phyloP scores from a whole-genome alignment of 2,888 invertebrate species.

The Drosophila atripex region DNA sequence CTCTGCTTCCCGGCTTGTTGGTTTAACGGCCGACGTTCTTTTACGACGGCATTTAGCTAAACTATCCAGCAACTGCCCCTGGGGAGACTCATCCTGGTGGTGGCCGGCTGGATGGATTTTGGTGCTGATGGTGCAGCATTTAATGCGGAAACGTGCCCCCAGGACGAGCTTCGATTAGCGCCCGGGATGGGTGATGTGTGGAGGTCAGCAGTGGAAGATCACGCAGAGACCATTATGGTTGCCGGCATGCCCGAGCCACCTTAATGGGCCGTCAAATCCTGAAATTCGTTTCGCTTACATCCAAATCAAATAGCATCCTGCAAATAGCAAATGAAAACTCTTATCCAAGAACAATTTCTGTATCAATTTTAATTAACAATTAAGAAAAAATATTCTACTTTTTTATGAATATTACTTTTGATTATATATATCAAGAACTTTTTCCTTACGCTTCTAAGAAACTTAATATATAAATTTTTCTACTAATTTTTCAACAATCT shows the following conservation, averaged over 20 bases:
- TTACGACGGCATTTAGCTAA: conserved; percentile 78
- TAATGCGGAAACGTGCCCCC: conserved; percentile 61
- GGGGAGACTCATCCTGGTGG: conserved; percentile 26
- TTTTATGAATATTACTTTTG: too few relatives aligned
- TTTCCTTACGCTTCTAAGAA: not conserved
- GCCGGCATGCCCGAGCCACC: conserved; percentile 53
- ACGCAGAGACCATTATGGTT: conserved; percentile 62
- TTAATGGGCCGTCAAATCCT: conserved; percentile 26
- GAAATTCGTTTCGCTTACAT: conserved; percentile 8
- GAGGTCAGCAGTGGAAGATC: conserved; percentile 42
- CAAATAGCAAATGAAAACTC: not conserved
- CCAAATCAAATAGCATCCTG: conserved; percentile 9
- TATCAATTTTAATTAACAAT: too few relatives aligned
- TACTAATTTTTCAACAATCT: too few relatives aligned
- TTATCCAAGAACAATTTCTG: not conserved
- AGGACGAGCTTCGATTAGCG: conserved; percentile 63
- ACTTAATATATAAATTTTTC: not conserved
- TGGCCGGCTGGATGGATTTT: conserved; percentile 29
- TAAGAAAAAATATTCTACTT: too few relatives aligned
- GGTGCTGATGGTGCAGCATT: conserved; percentile 64
- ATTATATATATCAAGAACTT: not conserved
- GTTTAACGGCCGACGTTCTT: conserved; percentile 51
- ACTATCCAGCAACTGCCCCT: conserved; percentile 56
- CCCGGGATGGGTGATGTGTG: conserved; percentile 13
- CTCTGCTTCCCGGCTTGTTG: conserved; percentile 19